Percentiles rank a stretch among this genome's conserved stretches.
Conservation (phyloP, 2,797 vertebrate genomes). For the Parauchenoglanis ngamensis region DNA sequence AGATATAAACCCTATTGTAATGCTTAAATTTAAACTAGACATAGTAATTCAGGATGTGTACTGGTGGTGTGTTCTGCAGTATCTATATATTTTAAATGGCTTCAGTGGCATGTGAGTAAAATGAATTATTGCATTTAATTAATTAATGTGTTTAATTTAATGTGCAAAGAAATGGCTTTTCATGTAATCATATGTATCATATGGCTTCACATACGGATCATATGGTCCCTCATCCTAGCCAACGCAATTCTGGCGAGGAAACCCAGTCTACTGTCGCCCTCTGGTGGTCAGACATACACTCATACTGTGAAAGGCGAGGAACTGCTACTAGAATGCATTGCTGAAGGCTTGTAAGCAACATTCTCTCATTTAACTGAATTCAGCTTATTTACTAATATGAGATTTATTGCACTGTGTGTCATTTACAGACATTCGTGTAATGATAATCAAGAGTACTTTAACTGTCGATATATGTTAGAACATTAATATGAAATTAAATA, state of each 20-base stretch:
- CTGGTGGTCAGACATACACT: conserved; percentile 71
- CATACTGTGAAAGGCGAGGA: conserved; percentile 84
- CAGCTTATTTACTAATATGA: not conserved
- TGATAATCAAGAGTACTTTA: not conserved
- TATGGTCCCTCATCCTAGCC: conserved; percentile 64
- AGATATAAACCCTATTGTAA: not conserved
- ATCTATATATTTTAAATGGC: not conserved
- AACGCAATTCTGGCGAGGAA: conserved; percentile 85
- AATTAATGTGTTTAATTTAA: not conserved
- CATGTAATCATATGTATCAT: conserved; percentile 4
- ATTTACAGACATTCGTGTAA: conserved; percentile 5
- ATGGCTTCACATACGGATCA: not conserved
- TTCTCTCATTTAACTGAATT: conserved; percentile 1
- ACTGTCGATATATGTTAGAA: not conserved
- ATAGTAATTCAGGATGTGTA: not conserved
- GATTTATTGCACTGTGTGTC: not conserved
- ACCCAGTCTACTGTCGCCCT: conserved; percentile 85
- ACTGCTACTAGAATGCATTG: conserved; percentile 89
- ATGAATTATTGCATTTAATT: not conserved
- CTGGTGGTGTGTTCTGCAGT: not conserved
- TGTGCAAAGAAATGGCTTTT: not conserved
- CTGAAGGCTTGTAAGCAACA: conserved; percentile 90
- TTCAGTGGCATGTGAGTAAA: not conserved
- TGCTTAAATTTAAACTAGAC: not conserved
- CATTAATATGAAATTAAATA: conserved; percentile 12